Conservation (phyloP, 2,113 vertebrate genomes). For the Sinocyclocheilus rhinocerous region DNA sequence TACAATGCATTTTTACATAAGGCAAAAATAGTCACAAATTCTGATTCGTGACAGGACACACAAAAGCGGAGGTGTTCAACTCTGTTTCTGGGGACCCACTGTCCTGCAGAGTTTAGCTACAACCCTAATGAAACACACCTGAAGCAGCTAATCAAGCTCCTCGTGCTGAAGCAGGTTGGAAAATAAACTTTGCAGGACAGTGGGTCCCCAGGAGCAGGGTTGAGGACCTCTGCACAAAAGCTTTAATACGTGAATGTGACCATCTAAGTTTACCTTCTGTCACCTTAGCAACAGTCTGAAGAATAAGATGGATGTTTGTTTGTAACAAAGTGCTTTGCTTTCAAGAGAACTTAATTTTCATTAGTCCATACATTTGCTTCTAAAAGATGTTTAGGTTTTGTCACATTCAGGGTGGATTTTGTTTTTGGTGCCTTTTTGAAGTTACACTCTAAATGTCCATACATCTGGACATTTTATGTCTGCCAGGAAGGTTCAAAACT, state of each 20-base stretch:
- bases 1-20: not conserved
- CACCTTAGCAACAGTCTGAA: not conserved
- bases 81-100: too few relatives aligned
- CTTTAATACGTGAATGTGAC: not conserved
- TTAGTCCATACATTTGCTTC: too few relatives aligned
- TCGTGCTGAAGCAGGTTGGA: too few relatives aligned
- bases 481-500: not conserved
- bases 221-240: not conserved
- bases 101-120: too few relatives aligned
- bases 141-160: too few relatives aligned
- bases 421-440: not conserved
- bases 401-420: too few relatives aligned
- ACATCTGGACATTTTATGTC: not conserved
- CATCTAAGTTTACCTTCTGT: not conserved
- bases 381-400: too few relatives aligned
- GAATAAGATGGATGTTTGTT: not conserved
- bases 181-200: too few relatives aligned
- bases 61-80: too few relatives aligned
- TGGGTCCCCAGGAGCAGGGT: too few relatives aligned
- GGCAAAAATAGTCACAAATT: not conserved
- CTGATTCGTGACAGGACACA: not conserved
- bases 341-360: not conserved
- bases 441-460: not conserved
- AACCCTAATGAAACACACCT: too few relatives aligned
- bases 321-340: not conserved